phyloP scores from a whole-genome alignment of 92 coral and sea anemone species.

The Parazoanthus darwini region DNA sequence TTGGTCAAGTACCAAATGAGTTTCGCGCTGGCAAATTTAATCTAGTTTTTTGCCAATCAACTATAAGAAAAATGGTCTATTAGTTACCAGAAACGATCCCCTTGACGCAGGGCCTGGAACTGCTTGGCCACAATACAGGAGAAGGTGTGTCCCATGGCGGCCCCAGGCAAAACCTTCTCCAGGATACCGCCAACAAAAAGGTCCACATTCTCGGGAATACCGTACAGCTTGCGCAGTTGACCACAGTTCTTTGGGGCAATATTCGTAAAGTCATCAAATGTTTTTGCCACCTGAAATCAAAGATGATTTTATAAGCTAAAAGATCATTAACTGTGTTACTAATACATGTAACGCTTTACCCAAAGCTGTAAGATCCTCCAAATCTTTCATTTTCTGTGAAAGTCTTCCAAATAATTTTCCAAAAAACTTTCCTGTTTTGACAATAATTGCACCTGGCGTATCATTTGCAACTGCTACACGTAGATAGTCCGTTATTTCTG shows the following conservation, averaged over 20 bases:
- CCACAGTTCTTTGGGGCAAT: constrained; percentile 1
- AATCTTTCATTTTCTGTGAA: background rate
- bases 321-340: too few relatives aligned
- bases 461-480: too few relatives aligned
- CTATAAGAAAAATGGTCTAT: background rate
- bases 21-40: too few relatives aligned
- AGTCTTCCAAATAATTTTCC: too few relatives aligned
- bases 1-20: too few relatives aligned
- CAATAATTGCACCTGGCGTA: too few relatives aligned
- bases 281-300: background rate
- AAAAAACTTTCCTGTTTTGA: too few relatives aligned
- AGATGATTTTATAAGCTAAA: background rate
- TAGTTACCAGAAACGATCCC: constrained; percentile 36
- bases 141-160: constrained; percentile 26
- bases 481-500: too few relatives aligned
- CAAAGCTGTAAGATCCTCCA: too few relatives aligned
- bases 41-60: too few relatives aligned
- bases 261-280: background rate
- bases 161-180: background rate
- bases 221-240: constrained; percentile 18
- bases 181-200: constrained; percentile 31
- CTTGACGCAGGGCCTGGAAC: constrained; percentile 18
- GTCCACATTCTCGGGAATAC: constrained; percentile 18
- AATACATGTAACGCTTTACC: too few relatives aligned
- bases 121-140: constrained; percentile 35